A percentile compares a stretch with the other conserved stretches of the same genome.
phyloP scores from a whole-genome alignment of 1,140 invertebrate species.

The Sitodiplosis mosellana region DNA sequence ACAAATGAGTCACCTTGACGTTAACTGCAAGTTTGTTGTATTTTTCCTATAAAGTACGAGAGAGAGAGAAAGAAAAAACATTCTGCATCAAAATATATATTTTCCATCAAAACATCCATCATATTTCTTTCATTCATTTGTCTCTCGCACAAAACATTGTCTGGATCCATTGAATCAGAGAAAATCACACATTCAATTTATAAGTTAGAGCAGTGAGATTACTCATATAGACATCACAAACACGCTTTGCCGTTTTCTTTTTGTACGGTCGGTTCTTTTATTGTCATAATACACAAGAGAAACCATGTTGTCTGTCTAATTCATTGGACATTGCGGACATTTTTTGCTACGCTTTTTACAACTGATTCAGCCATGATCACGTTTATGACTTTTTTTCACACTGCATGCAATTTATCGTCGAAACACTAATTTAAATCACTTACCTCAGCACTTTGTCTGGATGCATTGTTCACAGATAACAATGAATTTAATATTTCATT shows the following conservation, averaged over 20 bases:
- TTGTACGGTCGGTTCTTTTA: background rate
- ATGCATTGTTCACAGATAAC: slow-evolving; percentile 72
- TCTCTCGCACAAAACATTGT: too few relatives aligned
- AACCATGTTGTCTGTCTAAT: background rate
- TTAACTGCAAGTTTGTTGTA: slow-evolving; percentile 62
- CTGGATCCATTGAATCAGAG: too few relatives aligned
- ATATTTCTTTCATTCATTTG: too few relatives aligned
- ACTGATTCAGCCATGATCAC: background rate
- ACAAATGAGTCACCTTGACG: slow-evolving; percentile 56
- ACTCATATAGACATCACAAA: too few relatives aligned
- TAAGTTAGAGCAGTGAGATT: too few relatives aligned
- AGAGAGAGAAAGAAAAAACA: background rate
- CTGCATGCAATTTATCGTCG: background rate
- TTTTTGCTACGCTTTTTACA: background rate
- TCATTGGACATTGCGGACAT: background rate
- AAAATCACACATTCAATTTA: too few relatives aligned
- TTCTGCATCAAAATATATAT: background rate
- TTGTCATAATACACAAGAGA: background rate
- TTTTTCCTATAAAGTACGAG: slow-evolving; percentile 57
- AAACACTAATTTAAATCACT: slow-evolving; percentile 22
- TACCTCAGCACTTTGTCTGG: slow-evolving; percentile 73
- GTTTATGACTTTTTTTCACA: background rate
- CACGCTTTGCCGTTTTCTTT: too few relatives aligned
- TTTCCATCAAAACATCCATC: background rate
- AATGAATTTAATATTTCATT: slow-evolving; percentile 64